Evolutionary conservation across 92 coral and sea anemone genomes (phyloP), one percentile per base, ranked within the genome.

Genomic region (Palythoa caribaeorum): DNA sequence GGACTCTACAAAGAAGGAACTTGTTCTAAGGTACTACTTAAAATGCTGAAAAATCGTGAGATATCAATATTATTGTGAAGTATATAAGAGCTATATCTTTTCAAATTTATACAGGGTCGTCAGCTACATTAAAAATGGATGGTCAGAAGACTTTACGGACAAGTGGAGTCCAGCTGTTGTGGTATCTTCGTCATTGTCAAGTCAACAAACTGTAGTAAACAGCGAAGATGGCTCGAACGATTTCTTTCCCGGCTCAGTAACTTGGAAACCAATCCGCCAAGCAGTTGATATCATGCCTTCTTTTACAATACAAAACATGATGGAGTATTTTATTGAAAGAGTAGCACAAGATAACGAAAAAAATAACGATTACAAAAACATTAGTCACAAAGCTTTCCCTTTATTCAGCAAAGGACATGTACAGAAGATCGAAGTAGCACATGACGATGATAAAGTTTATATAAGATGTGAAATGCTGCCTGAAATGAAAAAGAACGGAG

Each of bases 1-100:
- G 63, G 88, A 90, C 15, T 90, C 93, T 38, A 76, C 88, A 68
- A 90, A 90, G 88, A 87, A 87, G 44, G 90, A 90, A 76, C 69
- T 80, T 40, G 85, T 73, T 87, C 88, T 86, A 90, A 90, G 90
- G 92, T 79, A 90, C 55, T 51, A 51, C 55, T 51, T 51, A 51
- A 51, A 51, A 51, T 51, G 55, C 55, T 51, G 55, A 51, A 51
- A 51, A 51, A 51, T 51, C 55, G 55, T 51, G 55, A 51, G 55
- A 51, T 51, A 51, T 51, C 55, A 51, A 51, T 51, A 51, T 51
- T 51, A 51, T 51, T 51, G 55, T 51, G 55, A 51, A 51, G 55
- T 51, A 51, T 51, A 51, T 51, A 51, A 51, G 55, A 51, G 55
- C 55, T 51, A 51, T 51, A 51, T 51, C 55, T 51, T 51, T 51